Conservation (phyloP, 2,888 invertebrate genomes). For the Megastigmus dorsalis region DNA sequence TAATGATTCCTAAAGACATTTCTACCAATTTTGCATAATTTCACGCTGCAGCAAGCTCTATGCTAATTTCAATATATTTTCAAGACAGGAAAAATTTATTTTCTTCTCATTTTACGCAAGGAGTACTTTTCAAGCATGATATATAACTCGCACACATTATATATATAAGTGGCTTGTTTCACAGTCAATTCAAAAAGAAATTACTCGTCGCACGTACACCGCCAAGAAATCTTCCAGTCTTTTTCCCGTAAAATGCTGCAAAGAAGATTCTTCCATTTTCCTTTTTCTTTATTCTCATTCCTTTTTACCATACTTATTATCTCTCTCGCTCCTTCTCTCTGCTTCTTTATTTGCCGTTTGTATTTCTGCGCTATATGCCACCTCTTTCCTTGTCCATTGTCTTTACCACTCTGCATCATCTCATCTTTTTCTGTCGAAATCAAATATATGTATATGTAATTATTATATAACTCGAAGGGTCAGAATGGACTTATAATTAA, state of each 20-base stretch:
- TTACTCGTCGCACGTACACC: slow-evolving; percentile 24
- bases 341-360: neutral
- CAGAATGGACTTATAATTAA: neutral
- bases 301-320: neutral
- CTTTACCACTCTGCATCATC: neutral
- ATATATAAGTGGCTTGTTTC: neutral
- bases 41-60: too few species aligned
- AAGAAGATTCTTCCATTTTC: slow-evolving; percentile 22
- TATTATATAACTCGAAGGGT: neutral
- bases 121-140: neutral
- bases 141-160: neutral
- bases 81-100: slow-evolving; percentile 33
- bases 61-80: slow-evolving; percentile 29
- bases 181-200: slow-evolving; percentile 32
- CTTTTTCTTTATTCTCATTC: neutral
- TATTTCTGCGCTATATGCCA: too few species aligned
- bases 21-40: neutral
- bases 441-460: neutral
- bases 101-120: slow-evolving; percentile 10
- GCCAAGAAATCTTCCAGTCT: slow-evolving; percentile 8
- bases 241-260: slow-evolving; percentile 31
- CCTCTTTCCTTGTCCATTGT: neutral
- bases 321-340: neutral
- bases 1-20: neutral
- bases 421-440: neutral